Conservation (phyloP, 2,113 vertebrate genomes). For the Plecturocebus donacophilus region DNA sequence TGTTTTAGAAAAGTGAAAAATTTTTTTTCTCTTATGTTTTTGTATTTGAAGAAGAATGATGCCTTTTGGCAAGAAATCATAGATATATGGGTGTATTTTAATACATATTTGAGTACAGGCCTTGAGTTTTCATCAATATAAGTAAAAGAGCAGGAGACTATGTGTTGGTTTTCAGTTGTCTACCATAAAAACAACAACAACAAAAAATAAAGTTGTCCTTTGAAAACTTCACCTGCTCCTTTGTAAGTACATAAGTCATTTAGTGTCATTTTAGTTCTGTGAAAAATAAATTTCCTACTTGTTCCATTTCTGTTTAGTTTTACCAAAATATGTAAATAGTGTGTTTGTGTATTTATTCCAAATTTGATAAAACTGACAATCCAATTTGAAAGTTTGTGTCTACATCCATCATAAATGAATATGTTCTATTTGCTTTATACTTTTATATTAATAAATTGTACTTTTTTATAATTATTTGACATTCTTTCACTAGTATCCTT, state of each 20-base stretch:
- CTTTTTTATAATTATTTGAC: conserved; percentile 25
- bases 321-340: neutral
- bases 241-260: neutral
- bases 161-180: neutral
- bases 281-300: neutral
- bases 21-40: neutral
- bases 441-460: conserved; percentile 42
- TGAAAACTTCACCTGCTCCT: neutral
- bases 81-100: neutral
- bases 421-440: neutral
- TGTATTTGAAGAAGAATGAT: neutral
- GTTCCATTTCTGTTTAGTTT: neutral
- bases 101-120: neutral
- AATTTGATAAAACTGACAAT: neutral
- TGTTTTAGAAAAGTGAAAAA: neutral
- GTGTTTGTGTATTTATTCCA: neutral
- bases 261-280: neutral
- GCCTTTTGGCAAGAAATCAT: neutral
- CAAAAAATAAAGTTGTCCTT: neutral
- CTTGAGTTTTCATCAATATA: neutral
- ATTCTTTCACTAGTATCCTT: neutral
- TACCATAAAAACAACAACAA: no score
- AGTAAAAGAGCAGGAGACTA: neutral
- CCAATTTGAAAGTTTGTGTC: neutral
- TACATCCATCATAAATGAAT: neutral